phyloP scores from a whole-genome alignment of 2,888 invertebrate species.

The Drosophila koepferae region DNA sequence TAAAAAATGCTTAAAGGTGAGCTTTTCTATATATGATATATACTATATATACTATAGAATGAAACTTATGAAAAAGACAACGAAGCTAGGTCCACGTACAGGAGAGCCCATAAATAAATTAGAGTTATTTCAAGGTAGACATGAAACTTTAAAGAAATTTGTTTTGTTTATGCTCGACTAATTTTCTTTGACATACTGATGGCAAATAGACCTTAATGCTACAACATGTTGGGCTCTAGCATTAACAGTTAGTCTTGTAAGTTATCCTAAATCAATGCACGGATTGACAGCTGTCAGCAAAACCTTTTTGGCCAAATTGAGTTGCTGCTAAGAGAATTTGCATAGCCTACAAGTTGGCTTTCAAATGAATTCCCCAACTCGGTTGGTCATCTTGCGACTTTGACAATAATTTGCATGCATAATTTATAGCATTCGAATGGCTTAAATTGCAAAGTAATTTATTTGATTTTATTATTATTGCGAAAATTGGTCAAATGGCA shows the following conservation, averaged over 20 bases:
- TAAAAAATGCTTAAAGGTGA: too few species aligned
- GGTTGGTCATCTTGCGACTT: background rate
- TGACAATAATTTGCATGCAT: conserved; percentile 11
- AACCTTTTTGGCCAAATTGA: conserved; percentile 3
- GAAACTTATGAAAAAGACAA: too few species aligned
- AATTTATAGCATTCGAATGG: conserved; percentile 6
- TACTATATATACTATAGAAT: too few species aligned
- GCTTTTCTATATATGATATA: too few species aligned
- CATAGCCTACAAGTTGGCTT: background rate
- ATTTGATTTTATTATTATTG: conserved; percentile 20
- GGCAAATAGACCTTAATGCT: background rate
- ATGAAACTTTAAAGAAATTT: background rate
- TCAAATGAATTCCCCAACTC: background rate
- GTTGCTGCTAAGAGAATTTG: background rate
- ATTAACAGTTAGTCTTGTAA: background rate
- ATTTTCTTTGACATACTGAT: background rate
- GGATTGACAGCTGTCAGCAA: conserved; percentile 4
- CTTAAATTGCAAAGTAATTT: conserved; percentile 21
- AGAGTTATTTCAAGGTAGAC: background rate
- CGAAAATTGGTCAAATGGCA: conserved; percentile 21
- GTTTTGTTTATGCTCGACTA: background rate
- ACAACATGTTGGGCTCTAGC: too few species aligned
- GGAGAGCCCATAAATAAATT: too few species aligned
- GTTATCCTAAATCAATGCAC: background rate
- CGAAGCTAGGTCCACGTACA: too few species aligned